These are phyloP conservation scores for Tupaia tana DNA, from an alignment of 2,113 vertebrate species.

Conservation along the genomic window DNA sequence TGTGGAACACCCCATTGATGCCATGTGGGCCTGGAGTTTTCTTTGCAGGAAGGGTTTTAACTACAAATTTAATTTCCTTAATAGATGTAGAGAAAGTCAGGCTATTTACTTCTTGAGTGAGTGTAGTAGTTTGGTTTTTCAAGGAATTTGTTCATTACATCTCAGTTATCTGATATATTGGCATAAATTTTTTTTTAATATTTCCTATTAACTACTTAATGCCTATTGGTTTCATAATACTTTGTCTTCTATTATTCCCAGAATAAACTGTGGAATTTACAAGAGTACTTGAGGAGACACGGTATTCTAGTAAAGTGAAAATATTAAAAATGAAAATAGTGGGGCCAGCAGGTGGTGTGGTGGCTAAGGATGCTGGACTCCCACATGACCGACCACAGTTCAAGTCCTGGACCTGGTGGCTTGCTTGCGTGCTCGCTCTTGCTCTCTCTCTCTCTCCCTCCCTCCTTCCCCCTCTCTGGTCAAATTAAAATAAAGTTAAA, in stretches of 20 bases:
- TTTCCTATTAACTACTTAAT: background rate
- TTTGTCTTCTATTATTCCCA: background rate
- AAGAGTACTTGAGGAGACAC: background rate
- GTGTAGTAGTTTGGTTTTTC: background rate
- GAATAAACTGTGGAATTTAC: slow-evolving; percentile 16
- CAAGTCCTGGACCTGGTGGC: too few species aligned
- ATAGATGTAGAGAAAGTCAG: background rate
- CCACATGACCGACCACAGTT: too few species aligned
- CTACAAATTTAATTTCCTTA: background rate
- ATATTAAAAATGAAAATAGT: too few species aligned
- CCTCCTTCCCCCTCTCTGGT: too few species aligned
- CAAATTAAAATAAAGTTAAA: too few species aligned
- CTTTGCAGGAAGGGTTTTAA: background rate
- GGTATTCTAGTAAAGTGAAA: background rate
- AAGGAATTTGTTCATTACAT: background rate
- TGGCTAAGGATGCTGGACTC: too few species aligned
- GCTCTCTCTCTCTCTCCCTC: too few species aligned
- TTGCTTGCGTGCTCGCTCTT: too few species aligned
- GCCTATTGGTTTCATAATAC: background rate
- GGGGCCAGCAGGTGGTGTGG: too few species aligned
- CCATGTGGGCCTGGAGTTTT: background rate
- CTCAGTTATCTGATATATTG: background rate
- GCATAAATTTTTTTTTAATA: background rate
- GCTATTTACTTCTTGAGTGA: background rate
- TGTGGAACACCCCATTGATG: background rate